Percentiles rank a stretch among this genome's conserved stretches.
phyloP scores from a whole-genome alignment of 2,888 invertebrate genomes.

The Lithosia quadra region DNA sequence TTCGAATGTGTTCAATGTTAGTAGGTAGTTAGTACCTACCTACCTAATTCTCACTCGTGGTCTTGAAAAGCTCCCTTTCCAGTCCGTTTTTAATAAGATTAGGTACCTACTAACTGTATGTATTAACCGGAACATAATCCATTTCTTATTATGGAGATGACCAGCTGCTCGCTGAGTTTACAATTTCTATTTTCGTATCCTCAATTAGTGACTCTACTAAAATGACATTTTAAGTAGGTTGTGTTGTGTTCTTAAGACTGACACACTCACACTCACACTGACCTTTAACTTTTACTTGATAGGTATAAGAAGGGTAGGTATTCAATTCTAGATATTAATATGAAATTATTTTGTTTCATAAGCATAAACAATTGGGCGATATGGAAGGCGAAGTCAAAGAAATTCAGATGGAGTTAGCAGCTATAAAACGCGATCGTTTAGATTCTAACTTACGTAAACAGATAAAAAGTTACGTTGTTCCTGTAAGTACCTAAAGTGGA shows the following conservation, averaged over 20 bases:
- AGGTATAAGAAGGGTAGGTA: neutral
- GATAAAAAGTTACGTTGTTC: constrained; percentile 18
- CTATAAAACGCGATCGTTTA: constrained; percentile 66
- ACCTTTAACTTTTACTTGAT: neutral
- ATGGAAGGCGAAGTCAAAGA: constrained; percentile 81
- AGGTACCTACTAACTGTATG: neutral
- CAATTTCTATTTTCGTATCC: neutral
- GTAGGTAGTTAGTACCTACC: no score
- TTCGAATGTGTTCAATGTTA: no score
- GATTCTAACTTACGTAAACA: constrained; percentile 52
- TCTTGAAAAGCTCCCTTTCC: neutral
- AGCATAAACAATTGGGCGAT: constrained; percentile 79
- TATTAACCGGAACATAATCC: no score
- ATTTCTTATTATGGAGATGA: no score
- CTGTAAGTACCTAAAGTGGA: constrained; percentile 31
- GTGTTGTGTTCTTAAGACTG: no score
- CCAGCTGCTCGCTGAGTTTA: neutral
- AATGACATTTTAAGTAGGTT: no score
- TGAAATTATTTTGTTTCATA: constrained; percentile 19
- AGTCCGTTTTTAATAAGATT: neutral
- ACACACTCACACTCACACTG: no score
- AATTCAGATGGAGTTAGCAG: constrained; percentile 76
- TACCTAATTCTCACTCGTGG: no score
- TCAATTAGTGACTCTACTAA: no score
- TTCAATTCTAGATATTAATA: neutral